Conservation (phyloP, 2,888 invertebrate species). For the Mimachlamys varia region DNA sequence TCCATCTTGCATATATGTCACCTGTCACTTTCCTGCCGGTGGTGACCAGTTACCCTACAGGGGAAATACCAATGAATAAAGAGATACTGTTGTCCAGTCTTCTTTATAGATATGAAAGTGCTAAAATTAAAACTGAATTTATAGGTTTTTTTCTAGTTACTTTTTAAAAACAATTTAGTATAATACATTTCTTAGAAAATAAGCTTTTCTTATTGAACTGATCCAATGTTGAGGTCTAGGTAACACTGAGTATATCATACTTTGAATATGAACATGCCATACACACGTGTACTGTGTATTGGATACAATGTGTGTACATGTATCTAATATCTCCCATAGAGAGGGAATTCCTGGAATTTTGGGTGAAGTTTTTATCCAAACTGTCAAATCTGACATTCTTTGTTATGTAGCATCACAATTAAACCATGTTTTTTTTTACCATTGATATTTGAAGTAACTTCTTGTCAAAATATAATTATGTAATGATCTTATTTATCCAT, state of each 20-base stretch:
- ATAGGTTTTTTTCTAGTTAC: too few relatives aligned
- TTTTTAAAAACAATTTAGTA: neutral
- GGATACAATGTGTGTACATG: neutral
- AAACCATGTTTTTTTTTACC: too few relatives aligned
- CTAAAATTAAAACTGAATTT: neutral
- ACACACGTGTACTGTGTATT: conserved; percentile 2
- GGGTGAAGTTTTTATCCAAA: neutral
- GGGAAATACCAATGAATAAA: neutral
- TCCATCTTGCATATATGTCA: conserved; percentile 29
- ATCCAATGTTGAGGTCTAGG: neutral
- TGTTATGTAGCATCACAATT: too few relatives aligned
- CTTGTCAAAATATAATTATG: too few relatives aligned
- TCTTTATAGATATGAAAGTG: too few relatives aligned
- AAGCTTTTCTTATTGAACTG: neutral
- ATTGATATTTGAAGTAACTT: too few relatives aligned
- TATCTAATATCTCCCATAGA: neutral
- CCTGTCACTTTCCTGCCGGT: neutral
- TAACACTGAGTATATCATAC: neutral
- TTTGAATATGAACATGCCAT: neutral
- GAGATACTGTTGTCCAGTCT: neutral
- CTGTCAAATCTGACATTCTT: neutral
- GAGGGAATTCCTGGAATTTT: conserved; percentile 6
- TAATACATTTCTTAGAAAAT: neutral
- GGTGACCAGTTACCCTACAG: neutral
- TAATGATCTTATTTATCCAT: too few relatives aligned